A percentile compares a stretch with the other conserved stretches of the same genome.
These are phyloP conservation scores for Ctenochaetus hawaiiensis DNA, from an alignment of 2,797 vertebrate genomes.

Conservation along the genomic window DNA sequence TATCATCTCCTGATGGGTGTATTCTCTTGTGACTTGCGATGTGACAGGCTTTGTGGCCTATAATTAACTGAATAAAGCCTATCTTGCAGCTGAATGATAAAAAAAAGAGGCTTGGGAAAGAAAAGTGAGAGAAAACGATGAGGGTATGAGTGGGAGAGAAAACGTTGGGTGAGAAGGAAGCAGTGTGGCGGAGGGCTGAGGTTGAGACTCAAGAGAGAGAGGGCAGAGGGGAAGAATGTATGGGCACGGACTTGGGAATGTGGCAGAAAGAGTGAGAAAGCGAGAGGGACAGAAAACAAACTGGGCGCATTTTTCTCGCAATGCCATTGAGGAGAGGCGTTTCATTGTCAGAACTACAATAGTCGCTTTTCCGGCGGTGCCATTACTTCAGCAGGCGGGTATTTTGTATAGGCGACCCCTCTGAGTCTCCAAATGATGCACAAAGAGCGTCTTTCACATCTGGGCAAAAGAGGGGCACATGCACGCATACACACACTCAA, in stretches of 20 bases:
- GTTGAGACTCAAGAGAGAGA: slow-evolving; percentile 77
- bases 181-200: slow-evolving; percentile 60
- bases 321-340: slow-evolving; percentile 86
- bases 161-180: slow-evolving; percentile 72
- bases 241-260: slow-evolving; percentile 85
- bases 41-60: slow-evolving; percentile 19
- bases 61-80: slow-evolving; percentile 20
- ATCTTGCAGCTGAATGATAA: slow-evolving; percentile 5
- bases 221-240: slow-evolving; percentile 87
- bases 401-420: slow-evolving; percentile 92
- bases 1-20: slow-evolving; percentile 8
- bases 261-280: slow-evolving; percentile 87
- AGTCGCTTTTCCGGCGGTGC: slow-evolving; percentile 88
- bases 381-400: slow-evolving; percentile 98
- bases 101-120: slow-evolving; percentile 31
- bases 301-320: slow-evolving; percentile 85
- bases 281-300: slow-evolving; percentile 87
- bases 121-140: slow-evolving; percentile 42
- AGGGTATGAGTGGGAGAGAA: slow-evolving; percentile 17
- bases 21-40: slow-evolving; percentile 26
- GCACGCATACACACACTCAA: slow-evolving; percentile 77
- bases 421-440: slow-evolving; percentile 81
- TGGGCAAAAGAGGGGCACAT: slow-evolving; percentile 80
- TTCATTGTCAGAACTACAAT: slow-evolving; percentile 91
- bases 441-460: slow-evolving; percentile 88